phyloP scores from a whole-genome alignment of 2,113 vertebrate species.

The Pollimyrus isidori region DNA sequence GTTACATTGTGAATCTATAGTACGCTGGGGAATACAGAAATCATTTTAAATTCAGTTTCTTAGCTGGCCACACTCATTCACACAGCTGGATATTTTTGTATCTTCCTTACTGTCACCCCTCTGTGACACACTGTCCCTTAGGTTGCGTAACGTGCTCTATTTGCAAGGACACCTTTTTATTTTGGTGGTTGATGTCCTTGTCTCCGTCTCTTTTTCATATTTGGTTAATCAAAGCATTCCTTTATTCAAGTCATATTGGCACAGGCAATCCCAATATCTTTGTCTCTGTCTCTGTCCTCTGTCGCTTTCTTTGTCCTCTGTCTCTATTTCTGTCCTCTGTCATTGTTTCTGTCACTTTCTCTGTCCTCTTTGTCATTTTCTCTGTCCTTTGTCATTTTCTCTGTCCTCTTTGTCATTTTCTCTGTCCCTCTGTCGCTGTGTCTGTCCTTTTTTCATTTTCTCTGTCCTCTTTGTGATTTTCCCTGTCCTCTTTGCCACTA shows the following conservation, averaged over 20 bases:
- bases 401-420: too few species aligned
- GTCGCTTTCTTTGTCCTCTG: too few species aligned
- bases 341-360: too few species aligned
- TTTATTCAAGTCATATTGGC: neutral
- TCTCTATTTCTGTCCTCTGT: too few species aligned
- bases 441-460: too few species aligned
- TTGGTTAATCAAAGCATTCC: neutral
- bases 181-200: neutral
- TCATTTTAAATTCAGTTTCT: neutral
- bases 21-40: neutral
- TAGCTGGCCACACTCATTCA: neutral
- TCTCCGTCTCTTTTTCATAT: neutral
- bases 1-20: neutral
- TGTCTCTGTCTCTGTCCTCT: too few species aligned
- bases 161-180: neutral
- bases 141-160: neutral
- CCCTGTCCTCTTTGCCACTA: too few species aligned
- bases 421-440: too few species aligned
- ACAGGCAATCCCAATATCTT: neutral
- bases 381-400: too few species aligned
- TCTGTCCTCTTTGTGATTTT: too few species aligned
- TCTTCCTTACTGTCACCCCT: neutral
- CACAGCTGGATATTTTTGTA: neutral
- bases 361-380: too few species aligned
- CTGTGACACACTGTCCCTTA: neutral